These are phyloP conservation scores for Phymanthus crucifer DNA, from an alignment of 92 coral and sea anemone species.

Conservation along the genomic window DNA sequence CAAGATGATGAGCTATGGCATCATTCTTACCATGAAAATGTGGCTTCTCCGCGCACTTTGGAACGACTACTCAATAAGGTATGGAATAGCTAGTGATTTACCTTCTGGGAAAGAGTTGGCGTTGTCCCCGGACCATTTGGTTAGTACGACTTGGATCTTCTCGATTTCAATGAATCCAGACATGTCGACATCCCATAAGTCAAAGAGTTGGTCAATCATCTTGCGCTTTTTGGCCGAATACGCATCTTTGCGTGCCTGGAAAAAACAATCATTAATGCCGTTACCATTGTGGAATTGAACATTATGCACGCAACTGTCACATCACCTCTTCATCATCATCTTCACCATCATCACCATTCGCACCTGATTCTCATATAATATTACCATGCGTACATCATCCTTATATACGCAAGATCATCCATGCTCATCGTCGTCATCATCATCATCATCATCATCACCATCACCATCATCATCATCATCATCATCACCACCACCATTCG, in stretches of 20 bases:
- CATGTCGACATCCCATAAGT: conserved; percentile 91
- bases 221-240: conserved; percentile 81
- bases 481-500: no score
- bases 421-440: no score
- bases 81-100: background rate
- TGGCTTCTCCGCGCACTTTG: no score
- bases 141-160: conserved; percentile 78
- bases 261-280: background rate
- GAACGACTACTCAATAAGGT: background rate
- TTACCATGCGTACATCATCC: no score
- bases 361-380: no score
- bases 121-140: conserved; percentile 77
- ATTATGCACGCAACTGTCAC: no score
- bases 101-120: conserved; percentile 70
- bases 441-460: background rate
- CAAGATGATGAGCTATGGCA: background rate
- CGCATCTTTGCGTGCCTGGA: conserved; percentile 86
- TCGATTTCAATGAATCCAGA: conserved; percentile 75
- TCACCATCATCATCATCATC: background rate
- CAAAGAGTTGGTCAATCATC: conserved; percentile 81
- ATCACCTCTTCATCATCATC: no score
- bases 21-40: no score
- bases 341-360: no score
- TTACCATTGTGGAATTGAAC: no score
- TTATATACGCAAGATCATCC: no score